Evolutionary conservation across 2,113 vertebrate genomes (phyloP).

Genomic region (Neoarius graeffei): DNA sequence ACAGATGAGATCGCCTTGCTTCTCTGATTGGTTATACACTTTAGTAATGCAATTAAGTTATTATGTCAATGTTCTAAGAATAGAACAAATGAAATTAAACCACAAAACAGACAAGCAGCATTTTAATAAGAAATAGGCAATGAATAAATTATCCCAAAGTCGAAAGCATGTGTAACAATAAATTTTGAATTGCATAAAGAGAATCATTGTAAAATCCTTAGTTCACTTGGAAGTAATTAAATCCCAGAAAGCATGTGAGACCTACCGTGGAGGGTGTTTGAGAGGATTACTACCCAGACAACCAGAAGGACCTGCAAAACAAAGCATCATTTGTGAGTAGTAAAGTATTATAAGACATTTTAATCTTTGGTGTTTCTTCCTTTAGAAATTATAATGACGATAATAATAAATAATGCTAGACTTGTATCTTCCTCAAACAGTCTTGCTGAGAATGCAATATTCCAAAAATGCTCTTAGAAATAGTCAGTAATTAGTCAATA

Average conservation of each 20-base stretch:
- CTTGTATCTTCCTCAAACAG: background rate
- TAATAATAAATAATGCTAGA: background rate
- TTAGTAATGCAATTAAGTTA: conserved; percentile 84
- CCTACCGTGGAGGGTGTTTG: conserved; percentile 60
- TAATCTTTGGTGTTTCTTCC: background rate
- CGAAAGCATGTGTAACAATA: background rate
- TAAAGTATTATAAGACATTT: background rate
- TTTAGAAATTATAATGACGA: background rate
- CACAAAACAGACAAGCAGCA: background rate
- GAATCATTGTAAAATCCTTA: background rate
- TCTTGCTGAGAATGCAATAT: background rate
- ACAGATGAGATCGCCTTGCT: conserved; percentile 34
- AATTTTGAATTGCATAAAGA: too few species aligned
- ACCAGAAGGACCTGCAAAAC: conserved; percentile 51
- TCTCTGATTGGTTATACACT: conserved; percentile 60
- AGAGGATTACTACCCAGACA: conserved; percentile 61
- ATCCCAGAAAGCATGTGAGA: background rate
- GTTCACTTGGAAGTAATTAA: background rate
- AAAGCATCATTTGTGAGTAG: conserved; percentile 18
- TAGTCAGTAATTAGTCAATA: background rate
- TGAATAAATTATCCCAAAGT: background rate
- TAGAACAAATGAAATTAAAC: conserved; percentile 35
- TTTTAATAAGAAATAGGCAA: background rate
- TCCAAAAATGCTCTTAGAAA: background rate
- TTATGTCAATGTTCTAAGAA: conserved; percentile 71